These are phyloP conservation scores for Drosophila bocki DNA, from an alignment of 1,140 invertebrate genomes.

Conservation along the genomic window DNA sequence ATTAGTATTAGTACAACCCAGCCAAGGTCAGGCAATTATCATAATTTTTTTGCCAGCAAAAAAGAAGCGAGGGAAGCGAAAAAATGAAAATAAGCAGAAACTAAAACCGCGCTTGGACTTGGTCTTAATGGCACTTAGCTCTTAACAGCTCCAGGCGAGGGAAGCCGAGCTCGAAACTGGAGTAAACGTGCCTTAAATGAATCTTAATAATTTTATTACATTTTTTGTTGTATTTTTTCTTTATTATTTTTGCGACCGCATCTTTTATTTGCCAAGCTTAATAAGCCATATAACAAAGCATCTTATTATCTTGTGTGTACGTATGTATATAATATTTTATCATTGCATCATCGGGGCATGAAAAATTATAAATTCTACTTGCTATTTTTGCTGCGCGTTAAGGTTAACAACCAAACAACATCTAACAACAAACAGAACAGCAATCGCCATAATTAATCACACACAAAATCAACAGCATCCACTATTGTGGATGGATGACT, in stretches of 20 bases:
- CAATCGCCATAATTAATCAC: slow-evolving; percentile 77
- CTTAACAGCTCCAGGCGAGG: slow-evolving; percentile 35
- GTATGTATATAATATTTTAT: slow-evolving; percentile 35
- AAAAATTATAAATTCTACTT: slow-evolving; percentile 79
- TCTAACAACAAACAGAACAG: slow-evolving; percentile 49
- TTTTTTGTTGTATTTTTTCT: slow-evolving; percentile 11
- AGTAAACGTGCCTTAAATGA: slow-evolving; percentile 81
- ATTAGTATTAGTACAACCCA: slow-evolving; percentile 71
- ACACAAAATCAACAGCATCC: slow-evolving; percentile 67
- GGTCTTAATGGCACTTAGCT: slow-evolving; percentile 55
- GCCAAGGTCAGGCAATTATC: slow-evolving; percentile 81
- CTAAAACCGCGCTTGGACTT: slow-evolving; percentile 38
- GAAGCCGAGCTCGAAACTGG: slow-evolving; percentile 61
- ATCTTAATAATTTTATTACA: slow-evolving; percentile 59
- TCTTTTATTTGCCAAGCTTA: slow-evolving; percentile 31
- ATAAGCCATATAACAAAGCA: slow-evolving; percentile 60
- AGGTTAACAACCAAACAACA: slow-evolving; percentile 77
- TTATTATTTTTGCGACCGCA: slow-evolving; percentile 9
- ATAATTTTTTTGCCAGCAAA: slow-evolving; percentile 66
- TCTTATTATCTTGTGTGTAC: slow-evolving; percentile 50
- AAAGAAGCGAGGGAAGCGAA: slow-evolving; percentile 51
- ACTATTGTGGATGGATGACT: slow-evolving; percentile 62
- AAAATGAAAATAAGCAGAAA: slow-evolving; percentile 36
- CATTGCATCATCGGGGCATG: slow-evolving; percentile 74
- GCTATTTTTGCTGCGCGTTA: slow-evolving; percentile 72